A percentile compares a stretch with the other conserved stretches of the same genome.
Conservation (phyloP, 2,888 invertebrate species). For the Cantharis flavilabris region DNA sequence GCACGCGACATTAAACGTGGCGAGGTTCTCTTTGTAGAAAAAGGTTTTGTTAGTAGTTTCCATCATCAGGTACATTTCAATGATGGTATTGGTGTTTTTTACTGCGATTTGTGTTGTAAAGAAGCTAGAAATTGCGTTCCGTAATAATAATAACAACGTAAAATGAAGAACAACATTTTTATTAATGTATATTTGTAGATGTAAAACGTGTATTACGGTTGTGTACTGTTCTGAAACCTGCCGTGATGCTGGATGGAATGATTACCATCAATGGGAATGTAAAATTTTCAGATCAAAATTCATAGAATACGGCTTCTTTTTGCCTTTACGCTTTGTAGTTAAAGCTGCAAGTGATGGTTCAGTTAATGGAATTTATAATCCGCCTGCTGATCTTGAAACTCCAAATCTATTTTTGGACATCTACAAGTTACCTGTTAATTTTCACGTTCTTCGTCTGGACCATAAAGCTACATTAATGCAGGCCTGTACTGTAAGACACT, state of each 20-base stretch:
- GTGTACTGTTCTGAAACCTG: neutral
- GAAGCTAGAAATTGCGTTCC: neutral
- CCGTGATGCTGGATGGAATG: neutral
- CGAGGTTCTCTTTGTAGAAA: neutral
- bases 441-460: neutral
- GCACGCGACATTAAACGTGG: neutral
- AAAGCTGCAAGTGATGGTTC: neutral
- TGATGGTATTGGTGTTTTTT: neutral
- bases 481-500: neutral
- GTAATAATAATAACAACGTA: neutral
- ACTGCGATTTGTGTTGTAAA: neutral
- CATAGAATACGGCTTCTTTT: neutral
- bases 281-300: neutral
- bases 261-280: neutral
- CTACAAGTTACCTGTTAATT: neutral
- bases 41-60: neutral
- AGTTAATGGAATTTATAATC: neutral
- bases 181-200: neutral
- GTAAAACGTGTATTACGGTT: neutral
- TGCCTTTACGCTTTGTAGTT: neutral
- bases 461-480: neutral
- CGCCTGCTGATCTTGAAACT: neutral
- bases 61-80: neutral
- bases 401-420: neutral
- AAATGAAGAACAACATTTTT: neutral